These are phyloP conservation scores for Porites divaricata DNA, from an alignment of 92 coral and sea anemone genomes.

Conservation along the genomic window DNA sequence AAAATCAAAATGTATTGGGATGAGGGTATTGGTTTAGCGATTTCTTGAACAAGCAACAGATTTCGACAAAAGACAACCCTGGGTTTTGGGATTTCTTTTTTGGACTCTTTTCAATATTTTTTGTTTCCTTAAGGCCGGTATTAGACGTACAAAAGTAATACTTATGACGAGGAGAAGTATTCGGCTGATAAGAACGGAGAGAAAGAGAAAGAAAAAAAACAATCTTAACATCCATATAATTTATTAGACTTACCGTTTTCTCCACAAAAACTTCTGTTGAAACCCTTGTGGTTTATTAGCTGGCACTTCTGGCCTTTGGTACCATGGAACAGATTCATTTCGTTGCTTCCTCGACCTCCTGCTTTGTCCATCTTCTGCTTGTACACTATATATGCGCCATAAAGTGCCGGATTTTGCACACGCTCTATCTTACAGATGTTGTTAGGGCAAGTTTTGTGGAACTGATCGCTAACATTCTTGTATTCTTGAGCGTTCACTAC, in stretches of 20 bases:
- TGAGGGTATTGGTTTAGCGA: too few species aligned
- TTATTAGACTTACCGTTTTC: conserved; percentile 53
- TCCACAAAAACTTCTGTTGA: conserved; percentile 75
- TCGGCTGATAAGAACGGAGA: too few species aligned
- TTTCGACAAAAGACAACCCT: too few species aligned
- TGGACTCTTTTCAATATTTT: too few species aligned
- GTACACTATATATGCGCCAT: conserved; percentile 40
- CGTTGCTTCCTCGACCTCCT: conserved; percentile 59
- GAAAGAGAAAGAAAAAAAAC: too few species aligned
- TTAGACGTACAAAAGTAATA: too few species aligned
- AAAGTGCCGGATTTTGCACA: conserved; percentile 71
- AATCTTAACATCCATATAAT: too few species aligned
- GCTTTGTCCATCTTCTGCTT: conserved; percentile 72
- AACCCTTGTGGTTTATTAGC: conserved; percentile 59
- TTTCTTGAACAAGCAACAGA: too few species aligned
- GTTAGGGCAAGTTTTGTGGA: conserved; percentile 6
- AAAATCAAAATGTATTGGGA: too few species aligned
- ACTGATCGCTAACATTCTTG: conserved; percentile 37
- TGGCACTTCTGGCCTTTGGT: conserved; percentile 35
- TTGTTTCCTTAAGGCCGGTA: too few species aligned
- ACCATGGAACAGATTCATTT: conserved; percentile 71
- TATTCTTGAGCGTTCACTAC: conserved; percentile 43
- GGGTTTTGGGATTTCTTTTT: too few species aligned
- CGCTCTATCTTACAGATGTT: conserved; percentile 64
- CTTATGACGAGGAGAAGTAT: too few species aligned